phyloP scores from a whole-genome alignment of 2,888 invertebrate genomes.

The Leptinotarsa juncta region DNA sequence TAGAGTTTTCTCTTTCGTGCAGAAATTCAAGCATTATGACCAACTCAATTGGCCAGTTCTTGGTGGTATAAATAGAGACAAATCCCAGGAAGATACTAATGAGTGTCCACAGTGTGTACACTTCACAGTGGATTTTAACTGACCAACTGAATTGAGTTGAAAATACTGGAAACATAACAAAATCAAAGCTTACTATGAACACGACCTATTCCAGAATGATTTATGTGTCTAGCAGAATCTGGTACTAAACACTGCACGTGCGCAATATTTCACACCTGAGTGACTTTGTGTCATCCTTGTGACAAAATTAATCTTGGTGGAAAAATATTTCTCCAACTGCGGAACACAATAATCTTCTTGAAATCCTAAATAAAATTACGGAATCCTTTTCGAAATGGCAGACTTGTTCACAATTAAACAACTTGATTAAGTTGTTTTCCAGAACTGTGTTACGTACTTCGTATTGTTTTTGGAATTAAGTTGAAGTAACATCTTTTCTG shows the following conservation, averaged over 20 bases:
- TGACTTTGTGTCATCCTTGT: neutral
- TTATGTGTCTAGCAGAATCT: neutral
- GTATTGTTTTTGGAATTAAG: slow-evolving; percentile 3
- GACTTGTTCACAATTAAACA: slow-evolving; percentile 8
- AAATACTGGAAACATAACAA: too few species aligned
- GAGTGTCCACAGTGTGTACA: too few species aligned
- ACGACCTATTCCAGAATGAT: neutral
- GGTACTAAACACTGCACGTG: neutral
- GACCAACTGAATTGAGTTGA: too few species aligned
- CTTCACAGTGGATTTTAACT: too few species aligned
- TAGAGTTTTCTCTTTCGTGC: too few species aligned
- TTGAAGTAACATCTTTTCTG: neutral
- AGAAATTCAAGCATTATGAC: too few species aligned
- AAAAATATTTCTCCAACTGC: neutral
- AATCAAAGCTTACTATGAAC: too few species aligned
- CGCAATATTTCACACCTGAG: neutral
- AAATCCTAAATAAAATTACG: slow-evolving; percentile 2
- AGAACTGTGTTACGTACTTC: neutral
- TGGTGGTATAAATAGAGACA: too few species aligned
- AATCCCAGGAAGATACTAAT: too few species aligned
- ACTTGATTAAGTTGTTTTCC: slow-evolving; percentile 2
- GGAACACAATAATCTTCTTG: neutral
- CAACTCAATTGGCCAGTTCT: too few species aligned
- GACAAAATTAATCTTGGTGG: neutral
- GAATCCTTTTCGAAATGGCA: neutral